These are phyloP conservation scores for Monoplex corrugatus DNA, from an alignment of 2,888 invertebrate genomes.

Conservation along the genomic window DNA sequence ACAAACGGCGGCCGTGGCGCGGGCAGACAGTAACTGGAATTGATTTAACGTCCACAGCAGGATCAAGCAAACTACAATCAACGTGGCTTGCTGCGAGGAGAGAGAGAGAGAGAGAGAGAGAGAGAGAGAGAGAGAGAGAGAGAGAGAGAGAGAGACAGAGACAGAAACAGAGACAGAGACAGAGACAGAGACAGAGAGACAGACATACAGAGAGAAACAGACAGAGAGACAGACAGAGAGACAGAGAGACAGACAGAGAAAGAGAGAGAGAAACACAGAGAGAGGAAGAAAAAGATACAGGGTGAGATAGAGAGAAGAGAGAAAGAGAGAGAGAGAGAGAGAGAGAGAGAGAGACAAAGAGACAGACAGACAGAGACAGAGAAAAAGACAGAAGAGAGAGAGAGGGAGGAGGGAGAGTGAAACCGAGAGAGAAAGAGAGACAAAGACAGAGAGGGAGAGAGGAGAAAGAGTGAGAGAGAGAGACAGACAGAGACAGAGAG, in stretches of 20 bases:
- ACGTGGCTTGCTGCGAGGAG: too few relatives aligned
- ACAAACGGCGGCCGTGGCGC: not conserved
- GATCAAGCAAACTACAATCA: too few relatives aligned
- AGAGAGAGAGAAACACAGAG: not conserved
- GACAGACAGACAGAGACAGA: not conserved
- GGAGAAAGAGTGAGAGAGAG: conserved; percentile 1
- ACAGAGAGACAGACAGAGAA: not conserved
- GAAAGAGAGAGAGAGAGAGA: not conserved
- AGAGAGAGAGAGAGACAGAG: too few relatives aligned
- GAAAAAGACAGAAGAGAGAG: not conserved
- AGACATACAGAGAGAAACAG: not conserved
- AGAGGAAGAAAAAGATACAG: not conserved
- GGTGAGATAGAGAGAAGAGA: not conserved
- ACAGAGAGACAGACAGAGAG: too few relatives aligned
- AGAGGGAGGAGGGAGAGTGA: not conserved
- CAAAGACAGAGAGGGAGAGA: not conserved
- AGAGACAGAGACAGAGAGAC: not conserved
- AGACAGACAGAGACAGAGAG: not conserved
- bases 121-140: too few relatives aligned
- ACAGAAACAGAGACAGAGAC: not conserved
- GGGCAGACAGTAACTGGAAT: too few relatives aligned
- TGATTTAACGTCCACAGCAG: too few relatives aligned
- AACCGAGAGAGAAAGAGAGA: not conserved
- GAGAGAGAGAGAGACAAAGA: not conserved
- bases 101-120: too few relatives aligned